Percentiles rank a stretch among this genome's conserved stretches.
phyloP scores from a whole-genome alignment of 2,888 invertebrate species.

The Sphinx pinastri region DNA sequence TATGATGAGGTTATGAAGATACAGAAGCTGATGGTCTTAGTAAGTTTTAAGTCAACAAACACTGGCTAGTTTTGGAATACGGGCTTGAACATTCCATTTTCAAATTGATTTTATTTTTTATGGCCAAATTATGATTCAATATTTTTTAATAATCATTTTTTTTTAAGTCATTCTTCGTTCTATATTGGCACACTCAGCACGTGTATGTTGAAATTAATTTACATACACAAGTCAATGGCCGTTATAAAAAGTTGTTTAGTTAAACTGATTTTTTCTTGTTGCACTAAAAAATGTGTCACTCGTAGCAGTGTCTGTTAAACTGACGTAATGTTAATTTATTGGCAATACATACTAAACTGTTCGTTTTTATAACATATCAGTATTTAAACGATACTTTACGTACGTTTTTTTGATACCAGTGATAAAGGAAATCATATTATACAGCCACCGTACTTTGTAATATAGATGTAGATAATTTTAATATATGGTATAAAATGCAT shows the following conservation, averaged over 20 bases:
- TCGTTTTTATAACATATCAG: background rate
- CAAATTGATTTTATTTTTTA: no score
- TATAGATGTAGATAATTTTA: background rate
- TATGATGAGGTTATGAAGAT: no score
- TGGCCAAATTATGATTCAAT: no score
- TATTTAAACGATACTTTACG: no score
- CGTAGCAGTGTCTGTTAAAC: slow-evolving; percentile 1
- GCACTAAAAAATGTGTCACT: slow-evolving; percentile 18
- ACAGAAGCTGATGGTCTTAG: no score
- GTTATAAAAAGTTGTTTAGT: slow-evolving; percentile 39
- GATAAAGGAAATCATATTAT: background rate
- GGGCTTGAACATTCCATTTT: no score
- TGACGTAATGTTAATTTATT: slow-evolving; percentile 13
- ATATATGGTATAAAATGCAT: background rate
- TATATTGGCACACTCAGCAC: background rate
- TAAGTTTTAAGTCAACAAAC: no score
- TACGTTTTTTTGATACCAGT: background rate
- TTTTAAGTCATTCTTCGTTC: background rate
- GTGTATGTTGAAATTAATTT: background rate
- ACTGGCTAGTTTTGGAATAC: no score
- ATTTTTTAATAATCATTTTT: background rate
- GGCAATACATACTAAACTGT: background rate
- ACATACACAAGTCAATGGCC: slow-evolving; percentile 45
- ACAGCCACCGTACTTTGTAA: background rate
- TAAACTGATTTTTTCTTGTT: slow-evolving; percentile 29